Evolutionary conservation across 2,888 invertebrate genomes (phyloP).

Genomic region (Leucoptera coffeella): DNA sequence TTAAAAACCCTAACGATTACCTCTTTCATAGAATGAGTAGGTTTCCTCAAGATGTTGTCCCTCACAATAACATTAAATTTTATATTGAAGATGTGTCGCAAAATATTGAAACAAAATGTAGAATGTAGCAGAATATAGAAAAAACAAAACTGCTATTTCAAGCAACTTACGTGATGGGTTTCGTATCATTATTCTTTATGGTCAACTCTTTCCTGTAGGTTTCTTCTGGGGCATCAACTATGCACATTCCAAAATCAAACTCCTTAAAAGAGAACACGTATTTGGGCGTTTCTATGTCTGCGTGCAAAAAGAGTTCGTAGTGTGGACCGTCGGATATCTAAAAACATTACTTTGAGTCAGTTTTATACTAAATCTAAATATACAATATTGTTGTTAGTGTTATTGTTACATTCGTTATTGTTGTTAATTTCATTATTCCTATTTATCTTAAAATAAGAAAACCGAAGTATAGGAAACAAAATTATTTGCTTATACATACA

Average conservation of each 20-base stretch:
- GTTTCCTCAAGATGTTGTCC: no score
- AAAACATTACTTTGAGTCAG: slow-evolving; percentile 1
- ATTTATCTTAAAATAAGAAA: neutral
- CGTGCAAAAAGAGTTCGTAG: slow-evolving; percentile 52
- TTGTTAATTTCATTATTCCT: neutral
- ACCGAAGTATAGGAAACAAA: neutral
- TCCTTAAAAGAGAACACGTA: slow-evolving; percentile 57
- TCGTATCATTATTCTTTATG: slow-evolving; percentile 24
- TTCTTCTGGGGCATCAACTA: slow-evolving; percentile 44
- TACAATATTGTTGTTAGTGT: neutral
- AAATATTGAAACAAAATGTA: no score
- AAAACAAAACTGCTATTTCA: no score
- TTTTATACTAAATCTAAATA: neutral
- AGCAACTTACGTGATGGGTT: slow-evolving; percentile 24
- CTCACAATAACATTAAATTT: no score
- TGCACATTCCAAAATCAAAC: slow-evolving; percentile 61
- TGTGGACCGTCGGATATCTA: slow-evolving; percentile 63
- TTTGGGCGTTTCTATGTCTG: slow-evolving; percentile 48
- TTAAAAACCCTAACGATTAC: no score
- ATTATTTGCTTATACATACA: neutral
- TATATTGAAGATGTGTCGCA: no score
- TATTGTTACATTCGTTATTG: slow-evolving; percentile 1
- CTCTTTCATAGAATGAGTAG: no score
- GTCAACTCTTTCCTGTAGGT: slow-evolving; percentile 36
- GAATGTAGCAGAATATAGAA: no score